Base-by-base conservation (phyloP, 2,113 vertebrate genomes). In the Acinonyx jubatus region DNA sequence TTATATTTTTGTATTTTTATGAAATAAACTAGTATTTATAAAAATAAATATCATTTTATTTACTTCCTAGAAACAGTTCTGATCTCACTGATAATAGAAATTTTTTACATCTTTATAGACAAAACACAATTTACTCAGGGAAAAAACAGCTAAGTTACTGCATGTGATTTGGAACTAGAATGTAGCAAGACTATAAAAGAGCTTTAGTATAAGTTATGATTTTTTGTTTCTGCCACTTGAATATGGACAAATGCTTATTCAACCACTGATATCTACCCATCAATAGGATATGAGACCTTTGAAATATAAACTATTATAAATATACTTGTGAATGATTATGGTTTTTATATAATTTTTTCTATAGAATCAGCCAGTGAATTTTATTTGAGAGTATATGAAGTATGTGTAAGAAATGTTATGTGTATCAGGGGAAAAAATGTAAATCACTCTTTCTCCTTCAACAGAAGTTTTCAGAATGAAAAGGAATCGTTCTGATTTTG, bases 1-100 rank as follows among this genome's bases (percentile, higher is more conserved):
- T 99, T 99, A 98, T 99, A 99, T 99, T 99, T 99, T 99, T 99
- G 92, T 99, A 99, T 98, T 99, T 99, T 99, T 99, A 99, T 98
- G 98, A 98, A 99, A 99, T 99, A 99, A 99, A 99, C 92, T 98
- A 98, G 90, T 97, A 98, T 99, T 99, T 99, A 98, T 99, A 98
- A 98, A 98, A 98, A 97, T 68, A 97, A 69, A 85, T 95, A 66
- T 97, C 93, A 97, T 94, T 93, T 98, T 71, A 98, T 0, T 85
- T 97, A 95, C 84, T 98, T 98, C 78, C 76, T 78, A 79, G 57
- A 89, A 87, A 68, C 27, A 88, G 57, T 48, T 86, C 52, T 95
- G 27, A 92, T 95, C 13, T 96, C 19, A 91, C 36, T 65, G 41
- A 71, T 14, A 66, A 52, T n/a, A 84, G 80, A 82, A 91, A 38